phyloP scores from a whole-genome alignment of 2,797 vertebrate species.

The Dendrocincla tyrannina region DNA sequence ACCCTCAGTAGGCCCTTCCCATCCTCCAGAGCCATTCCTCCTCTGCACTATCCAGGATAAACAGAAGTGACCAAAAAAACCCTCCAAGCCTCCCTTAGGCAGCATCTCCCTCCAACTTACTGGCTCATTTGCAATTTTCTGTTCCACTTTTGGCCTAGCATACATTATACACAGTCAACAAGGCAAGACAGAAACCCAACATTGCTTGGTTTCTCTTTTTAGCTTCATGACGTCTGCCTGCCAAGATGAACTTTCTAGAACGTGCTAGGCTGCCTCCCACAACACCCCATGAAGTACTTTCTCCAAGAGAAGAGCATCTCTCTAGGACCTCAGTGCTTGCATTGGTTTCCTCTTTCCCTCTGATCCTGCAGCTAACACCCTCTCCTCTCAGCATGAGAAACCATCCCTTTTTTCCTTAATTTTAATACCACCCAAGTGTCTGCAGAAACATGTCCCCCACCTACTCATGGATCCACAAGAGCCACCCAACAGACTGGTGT shows the following conservation, averaged over 20 bases:
- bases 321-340: neutral
- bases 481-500: neutral
- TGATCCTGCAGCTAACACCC: neutral
- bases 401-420: neutral
- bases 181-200: neutral
- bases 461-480: neutral
- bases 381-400: neutral
- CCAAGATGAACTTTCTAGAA: conserved; percentile 34
- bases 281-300: neutral
- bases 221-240: neutral
- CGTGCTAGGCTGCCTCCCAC: neutral
- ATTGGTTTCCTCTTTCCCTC: neutral
- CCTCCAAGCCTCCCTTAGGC: neutral
- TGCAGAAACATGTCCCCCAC: neutral
- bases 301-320: neutral
- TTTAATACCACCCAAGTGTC: neutral
- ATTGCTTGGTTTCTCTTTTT: conserved; percentile 36
- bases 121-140: conserved; percentile 11
- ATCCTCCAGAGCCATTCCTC: neutral
- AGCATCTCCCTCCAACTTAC: neutral
- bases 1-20: neutral
- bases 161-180: neutral
- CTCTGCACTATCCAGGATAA: neutral
- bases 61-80: neutral
- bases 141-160: conserved; percentile 21